Evolutionary conservation across 2,113 vertebrate species (phyloP).

Genomic region (Cryptotis parvus): DNA sequence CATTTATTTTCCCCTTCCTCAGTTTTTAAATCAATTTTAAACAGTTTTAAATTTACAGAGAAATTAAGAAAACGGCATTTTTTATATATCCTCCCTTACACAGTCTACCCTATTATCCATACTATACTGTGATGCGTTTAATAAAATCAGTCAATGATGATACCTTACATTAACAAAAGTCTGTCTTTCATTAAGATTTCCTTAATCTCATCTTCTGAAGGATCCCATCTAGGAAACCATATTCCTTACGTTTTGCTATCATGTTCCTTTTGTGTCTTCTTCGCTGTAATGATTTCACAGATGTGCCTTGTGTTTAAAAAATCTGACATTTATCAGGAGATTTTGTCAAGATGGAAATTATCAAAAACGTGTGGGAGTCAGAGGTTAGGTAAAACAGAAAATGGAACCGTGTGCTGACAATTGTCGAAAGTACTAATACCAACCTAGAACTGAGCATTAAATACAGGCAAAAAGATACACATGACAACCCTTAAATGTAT

Average conservation of each 20-base stretch:
- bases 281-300: neutral
- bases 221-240: neutral
- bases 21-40: neutral
- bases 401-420: too few species aligned
- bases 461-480: too few species aligned
- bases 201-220: neutral
- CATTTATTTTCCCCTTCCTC: neutral
- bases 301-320: slow-evolving; percentile 6
- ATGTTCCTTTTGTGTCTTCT: neutral
- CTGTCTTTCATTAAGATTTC: neutral
- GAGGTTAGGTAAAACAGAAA: too few species aligned
- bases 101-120: neutral
- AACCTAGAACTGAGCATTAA: too few species aligned
- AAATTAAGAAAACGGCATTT: neutral
- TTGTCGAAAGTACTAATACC: too few species aligned
- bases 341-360: too few species aligned
- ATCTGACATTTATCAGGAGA: too few species aligned
- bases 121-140: neutral
- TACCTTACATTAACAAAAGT: neutral
- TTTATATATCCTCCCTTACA: too few species aligned
- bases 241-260: neutral
- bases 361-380: too few species aligned
- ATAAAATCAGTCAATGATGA: neutral
- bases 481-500: too few species aligned
- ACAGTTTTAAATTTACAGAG: neutral